Evolutionary conservation across 1,140 invertebrate species (phyloP), one percentile per base, ranked within the genome.

Genomic region (Globodera ellingtonae): DNA sequence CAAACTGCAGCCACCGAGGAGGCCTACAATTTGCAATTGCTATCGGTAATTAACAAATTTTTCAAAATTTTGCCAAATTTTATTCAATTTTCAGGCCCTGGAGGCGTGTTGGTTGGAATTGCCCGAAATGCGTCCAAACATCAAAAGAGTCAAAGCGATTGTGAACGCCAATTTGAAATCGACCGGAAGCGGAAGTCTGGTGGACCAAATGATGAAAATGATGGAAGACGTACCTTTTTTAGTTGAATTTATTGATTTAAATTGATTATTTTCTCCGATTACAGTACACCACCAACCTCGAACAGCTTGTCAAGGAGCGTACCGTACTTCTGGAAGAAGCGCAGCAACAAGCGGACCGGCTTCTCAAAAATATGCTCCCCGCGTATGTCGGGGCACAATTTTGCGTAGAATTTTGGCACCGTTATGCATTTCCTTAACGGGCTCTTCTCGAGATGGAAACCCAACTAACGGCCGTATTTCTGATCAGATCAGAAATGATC

Each of bases 161-260:
- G 81, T 89, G 6, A 89, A 89, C 78, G 50, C 88, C 15, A 89
- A 89, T 67, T 78, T 88, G 47, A 87, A 86, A 77, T 86, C 87
- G 62, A 88, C 80, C 8, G 86, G 86, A 72, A 86, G 80, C 71
- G 87, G 87, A 4, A 83, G 85, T 35, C 81, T 89, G 47, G 88
- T 89, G 21, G 87, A 89, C 78, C 88, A 89, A 79, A 89, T 89
- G 87, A 87, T 89, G 82, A 89, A 88, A 82, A 89, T 89, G 87
- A 89, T 89, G 86, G 88, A 89, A 72, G 83, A 86, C 56, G 81
- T 82, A 85, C 79, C 24, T 85, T 13, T 82, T 78, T 77, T 77
- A 73, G 9, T 75, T 79, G 79, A 79, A 72, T 46, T 79, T 35
- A 18, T 77, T 72, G n/a, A 80, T 44, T 3, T 7, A 13, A 9